phyloP scores from a whole-genome alignment of 2,888 invertebrate species.

The Acronicta psi region DNA sequence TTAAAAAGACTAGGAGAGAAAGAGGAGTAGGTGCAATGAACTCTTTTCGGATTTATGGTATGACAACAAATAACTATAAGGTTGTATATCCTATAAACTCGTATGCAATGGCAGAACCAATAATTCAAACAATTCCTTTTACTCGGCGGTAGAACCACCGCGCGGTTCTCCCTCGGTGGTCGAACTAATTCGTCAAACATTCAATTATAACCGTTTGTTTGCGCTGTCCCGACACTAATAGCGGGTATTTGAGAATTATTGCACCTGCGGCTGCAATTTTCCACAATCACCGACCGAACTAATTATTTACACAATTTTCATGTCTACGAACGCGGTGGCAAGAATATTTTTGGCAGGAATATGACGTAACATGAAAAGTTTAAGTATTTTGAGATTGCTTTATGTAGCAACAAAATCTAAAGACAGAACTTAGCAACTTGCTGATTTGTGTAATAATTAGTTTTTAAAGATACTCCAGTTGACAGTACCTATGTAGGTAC shows the following conservation, averaged over 20 bases:
- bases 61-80: too few relatives aligned
- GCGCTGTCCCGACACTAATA: conserved; percentile 80
- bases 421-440: too few relatives aligned
- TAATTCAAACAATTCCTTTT: conserved; percentile 4
- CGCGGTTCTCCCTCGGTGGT: conserved; percentile 67
- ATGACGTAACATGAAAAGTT: too few relatives aligned
- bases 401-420: too few relatives aligned
- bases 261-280: conserved; percentile 76
- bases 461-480: too few relatives aligned
- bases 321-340: conserved; percentile 29
- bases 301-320: conserved; percentile 62
- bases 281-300: conserved; percentile 66
- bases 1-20: too few relatives aligned
- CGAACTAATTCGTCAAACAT: conserved; percentile 74
- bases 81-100: too few relatives aligned
- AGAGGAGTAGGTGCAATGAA: too few relatives aligned
- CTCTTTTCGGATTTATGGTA: too few relatives aligned
- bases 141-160: conserved; percentile 26
- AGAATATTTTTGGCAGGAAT: conserved; percentile 21
- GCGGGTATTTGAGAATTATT: conserved; percentile 77
- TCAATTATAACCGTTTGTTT: conserved; percentile 78
- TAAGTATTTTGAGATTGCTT: too few relatives aligned
- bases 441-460: too few relatives aligned
- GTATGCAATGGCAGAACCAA: conserved; percentile 5
- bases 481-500: too few relatives aligned